Percentiles rank a stretch among this genome's conserved stretches.
These are phyloP conservation scores for Pseudolycoriella hygida DNA, from an alignment of 2,888 invertebrate species.

Conservation along the genomic window DNA sequence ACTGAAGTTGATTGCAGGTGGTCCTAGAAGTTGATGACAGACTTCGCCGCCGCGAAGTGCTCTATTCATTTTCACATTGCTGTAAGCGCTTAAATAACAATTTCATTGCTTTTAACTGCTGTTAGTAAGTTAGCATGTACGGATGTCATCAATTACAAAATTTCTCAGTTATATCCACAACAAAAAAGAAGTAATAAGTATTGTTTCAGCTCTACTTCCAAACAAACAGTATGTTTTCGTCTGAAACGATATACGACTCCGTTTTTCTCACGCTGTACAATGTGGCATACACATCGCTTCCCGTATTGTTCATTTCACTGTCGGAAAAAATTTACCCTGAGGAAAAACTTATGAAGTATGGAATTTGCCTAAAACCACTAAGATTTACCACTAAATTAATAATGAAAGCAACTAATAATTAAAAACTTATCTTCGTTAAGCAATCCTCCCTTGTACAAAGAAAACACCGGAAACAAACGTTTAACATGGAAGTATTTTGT, in stretches of 20 bases:
- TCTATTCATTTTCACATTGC: too few relatives aligned
- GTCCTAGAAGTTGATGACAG: too few relatives aligned
- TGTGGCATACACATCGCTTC: constrained; percentile 55
- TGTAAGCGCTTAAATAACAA: too few relatives aligned
- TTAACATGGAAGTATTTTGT: constrained; percentile 43
- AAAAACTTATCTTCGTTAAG: constrained; percentile 21
- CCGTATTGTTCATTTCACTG: constrained; percentile 53
- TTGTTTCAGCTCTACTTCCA: constrained; percentile 36
- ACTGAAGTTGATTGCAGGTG: too few relatives aligned
- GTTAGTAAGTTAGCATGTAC: too few relatives aligned
- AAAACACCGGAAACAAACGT: constrained; percentile 40
- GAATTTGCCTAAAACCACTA: constrained; percentile 8
- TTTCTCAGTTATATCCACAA: too few relatives aligned
- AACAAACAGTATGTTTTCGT: constrained; percentile 35
- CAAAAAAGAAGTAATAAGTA: not conserved
- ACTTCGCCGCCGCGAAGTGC: too few relatives aligned
- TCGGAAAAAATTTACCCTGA: constrained; percentile 54
- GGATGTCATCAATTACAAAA: too few relatives aligned
- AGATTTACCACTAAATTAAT: not conserved
- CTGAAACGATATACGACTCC: constrained; percentile 54
- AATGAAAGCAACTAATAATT: not conserved
- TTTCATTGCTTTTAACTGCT: too few relatives aligned
- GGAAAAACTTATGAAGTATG: constrained; percentile 32
- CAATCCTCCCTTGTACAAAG: constrained; percentile 50
- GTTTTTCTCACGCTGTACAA: constrained; percentile 61